Evolutionary conservation across 2,888 invertebrate species (phyloP).

Genomic region (Heteropelma amictum): DNA sequence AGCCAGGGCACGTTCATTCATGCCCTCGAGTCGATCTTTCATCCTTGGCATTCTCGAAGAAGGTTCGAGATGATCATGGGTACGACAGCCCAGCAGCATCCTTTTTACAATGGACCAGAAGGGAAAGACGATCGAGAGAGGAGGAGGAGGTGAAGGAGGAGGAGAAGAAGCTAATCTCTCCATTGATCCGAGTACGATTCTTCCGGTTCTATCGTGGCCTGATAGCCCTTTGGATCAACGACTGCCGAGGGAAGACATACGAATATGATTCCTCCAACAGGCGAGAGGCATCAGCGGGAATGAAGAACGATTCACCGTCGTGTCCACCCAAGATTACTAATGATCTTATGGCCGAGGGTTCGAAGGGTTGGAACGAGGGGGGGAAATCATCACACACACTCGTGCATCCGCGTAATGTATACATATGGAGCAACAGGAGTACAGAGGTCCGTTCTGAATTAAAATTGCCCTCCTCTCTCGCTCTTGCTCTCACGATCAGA

Average conservation of each 20-base stretch:
- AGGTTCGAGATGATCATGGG: background rate
- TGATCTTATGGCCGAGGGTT: slow-evolving; percentile 70
- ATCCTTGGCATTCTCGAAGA: background rate
- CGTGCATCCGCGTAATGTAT: slow-evolving; percentile 68
- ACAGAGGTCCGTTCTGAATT: slow-evolving; percentile 74
- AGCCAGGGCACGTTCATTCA: slow-evolving; percentile 23
- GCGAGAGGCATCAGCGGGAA: slow-evolving; percentile 71
- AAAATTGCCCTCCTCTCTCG: slow-evolving; percentile 73
- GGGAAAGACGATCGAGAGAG: background rate
- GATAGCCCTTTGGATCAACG: slow-evolving; percentile 47
- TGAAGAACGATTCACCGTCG: slow-evolving; percentile 75
- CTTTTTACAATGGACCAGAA: background rate
- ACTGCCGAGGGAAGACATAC: slow-evolving; percentile 44
- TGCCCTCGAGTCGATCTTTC: background rate
- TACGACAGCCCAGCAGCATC: slow-evolving; percentile 13
- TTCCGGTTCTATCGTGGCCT: slow-evolving; percentile 37
- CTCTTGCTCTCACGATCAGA: background rate
- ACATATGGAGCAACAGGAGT: slow-evolving; percentile 73
- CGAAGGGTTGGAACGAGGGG: background rate
- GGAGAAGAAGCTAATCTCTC: slow-evolving; percentile 47
- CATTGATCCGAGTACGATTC: slow-evolving; percentile 60
- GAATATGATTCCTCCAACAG: slow-evolving; percentile 43
- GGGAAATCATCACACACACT: slow-evolving; percentile 60
- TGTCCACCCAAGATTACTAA: slow-evolving; percentile 78
- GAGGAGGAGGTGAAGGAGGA: background rate